Evolutionary conservation across 2,888 invertebrate species (phyloP), one percentile per base, ranked within the genome.

Genomic region (Agriopis marginaria): DNA sequence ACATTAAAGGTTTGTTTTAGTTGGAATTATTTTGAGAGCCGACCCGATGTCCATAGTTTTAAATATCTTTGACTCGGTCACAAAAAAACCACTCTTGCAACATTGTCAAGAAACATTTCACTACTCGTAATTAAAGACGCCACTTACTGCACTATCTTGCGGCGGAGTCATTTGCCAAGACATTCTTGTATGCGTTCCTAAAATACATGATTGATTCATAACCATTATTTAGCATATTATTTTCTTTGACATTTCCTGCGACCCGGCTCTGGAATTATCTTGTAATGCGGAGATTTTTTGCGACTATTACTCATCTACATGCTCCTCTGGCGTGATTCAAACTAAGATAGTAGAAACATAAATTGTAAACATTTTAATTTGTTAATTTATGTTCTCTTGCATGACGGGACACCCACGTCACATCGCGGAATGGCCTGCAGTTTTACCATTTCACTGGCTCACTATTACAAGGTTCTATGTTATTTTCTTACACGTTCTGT

Each of bases 191-290:
- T 68, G 71, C 75, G 63, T 40, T 55, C 54, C 75, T 67, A 68
- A 64, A 76, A 78, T 78, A 78, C 63, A 56, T 53, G 62, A 67
- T 72, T 68, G 75, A 78, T 77, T 73, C 75, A 77, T 44, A 54
- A 51, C 9, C 17, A 17, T 72, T 70, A 17, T 72, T 70, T 49
- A 64, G 45, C 63, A 54, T 66, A 61, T 62, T 70, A 69, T 73
- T 75, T 74, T 69, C 73, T 76, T 68, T 73, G 73, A 75, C 75
- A 72, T 77, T 76, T 76, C 75, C 75, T 72, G 64, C 51, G 69
- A 8, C 56, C 55, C 42, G 14, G 45, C 12, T 62, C 17, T 3
- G 40, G 44, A 55, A 45, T 39, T 12, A 40, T 61, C 50, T 40
- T 56, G 45, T 63, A 50, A 39, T 51, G 42, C 45, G 9, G 12